Evolutionary conservation across 2,113 vertebrate species (phyloP).

Genomic region (Pelvicachromis taeniatus): DNA sequence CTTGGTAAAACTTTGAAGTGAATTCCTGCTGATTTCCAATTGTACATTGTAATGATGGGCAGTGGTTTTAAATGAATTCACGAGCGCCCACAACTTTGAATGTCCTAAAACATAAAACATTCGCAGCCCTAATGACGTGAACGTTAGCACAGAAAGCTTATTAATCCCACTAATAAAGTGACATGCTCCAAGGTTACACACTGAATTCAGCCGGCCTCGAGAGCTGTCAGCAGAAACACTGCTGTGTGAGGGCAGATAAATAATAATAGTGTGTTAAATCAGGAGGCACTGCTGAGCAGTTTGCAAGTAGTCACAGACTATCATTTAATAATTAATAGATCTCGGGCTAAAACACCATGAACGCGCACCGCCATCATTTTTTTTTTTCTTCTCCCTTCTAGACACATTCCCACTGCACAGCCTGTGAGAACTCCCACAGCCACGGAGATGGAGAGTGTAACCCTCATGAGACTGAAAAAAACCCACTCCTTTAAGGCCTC

Average conservation of each 20-base stretch:
- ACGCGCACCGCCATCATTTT: conserved; percentile 35
- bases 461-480: conserved; percentile 57
- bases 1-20: not conserved
- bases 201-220: conserved; percentile 24
- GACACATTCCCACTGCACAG: conserved; percentile 59
- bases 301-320: conserved; percentile 45
- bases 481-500: conserved; percentile 57
- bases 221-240: conserved; percentile 37
- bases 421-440: conserved; percentile 69
- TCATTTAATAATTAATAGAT: conserved; percentile 72
- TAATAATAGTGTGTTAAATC: conserved; percentile 52
- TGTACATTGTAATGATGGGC: not conserved
- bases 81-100: not conserved
- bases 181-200: conserved; percentile 50
- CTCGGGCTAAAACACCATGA: conserved; percentile 29
- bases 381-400: conserved; percentile 4
- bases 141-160: conserved; percentile 26
- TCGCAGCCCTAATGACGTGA: not conserved
- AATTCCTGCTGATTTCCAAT: not conserved
- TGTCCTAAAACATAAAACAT: conserved; percentile 2
- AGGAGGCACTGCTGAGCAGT: conserved; percentile 34
- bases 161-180: conserved; percentile 49
- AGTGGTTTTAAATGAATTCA: not conserved
- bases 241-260: conserved; percentile 41
- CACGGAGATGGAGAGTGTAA: conserved; percentile 43